Evolutionary conservation across 2,113 vertebrate genomes (phyloP), one percentile per base, ranked within the genome.

Genomic region (Eulacestoma nigropectus): DNA sequence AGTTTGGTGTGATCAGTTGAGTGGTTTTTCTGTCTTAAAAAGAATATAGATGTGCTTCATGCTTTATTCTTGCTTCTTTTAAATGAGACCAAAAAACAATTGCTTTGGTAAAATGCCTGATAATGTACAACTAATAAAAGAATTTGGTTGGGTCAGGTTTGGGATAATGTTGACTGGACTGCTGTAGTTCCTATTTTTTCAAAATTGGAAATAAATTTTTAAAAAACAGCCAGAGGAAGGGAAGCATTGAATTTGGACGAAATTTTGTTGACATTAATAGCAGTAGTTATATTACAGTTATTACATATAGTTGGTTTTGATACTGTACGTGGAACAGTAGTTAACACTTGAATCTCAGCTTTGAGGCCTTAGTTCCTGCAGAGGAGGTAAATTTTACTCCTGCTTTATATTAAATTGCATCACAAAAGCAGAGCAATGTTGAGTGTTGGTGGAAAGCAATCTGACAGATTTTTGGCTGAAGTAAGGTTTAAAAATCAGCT

Each of bases 401-500:
- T 75, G 11, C 32, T 81, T 77, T 50, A 0, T 41, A 32, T 35
- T 35, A 42, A 56, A 25, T 53, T 37, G 25, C 22, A 27, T 64
- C 0, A 1, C 42, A 65, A 47, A 86, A 35, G 16, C 9, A 27
- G 56, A 85, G 11, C 1, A 0, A 1, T 33, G 10, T 21, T 53
- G 35, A 41, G 29, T 37, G 37, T 25, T 73, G 39, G 33, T 65
- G 32, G 59, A 65, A 64, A 70, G n/a, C 22, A 3, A 13, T 42
- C 21, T 64, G 52, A 3, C 18, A 67, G 60, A 32, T 39, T 57
- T 62, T n/a, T 84, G 60, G 16, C 75, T 69, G 37, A 68, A 53
- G 22, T 16, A n/a, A 56, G 37, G 10, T 41, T 92, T 88, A 56
- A 68, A 62, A 41, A 22, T 14, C 27, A 42, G 1, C 25, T 76